These are phyloP conservation scores for Ranitomeya imitator DNA, from an alignment of 2,113 vertebrate genomes.

Conservation along the genomic window DNA sequence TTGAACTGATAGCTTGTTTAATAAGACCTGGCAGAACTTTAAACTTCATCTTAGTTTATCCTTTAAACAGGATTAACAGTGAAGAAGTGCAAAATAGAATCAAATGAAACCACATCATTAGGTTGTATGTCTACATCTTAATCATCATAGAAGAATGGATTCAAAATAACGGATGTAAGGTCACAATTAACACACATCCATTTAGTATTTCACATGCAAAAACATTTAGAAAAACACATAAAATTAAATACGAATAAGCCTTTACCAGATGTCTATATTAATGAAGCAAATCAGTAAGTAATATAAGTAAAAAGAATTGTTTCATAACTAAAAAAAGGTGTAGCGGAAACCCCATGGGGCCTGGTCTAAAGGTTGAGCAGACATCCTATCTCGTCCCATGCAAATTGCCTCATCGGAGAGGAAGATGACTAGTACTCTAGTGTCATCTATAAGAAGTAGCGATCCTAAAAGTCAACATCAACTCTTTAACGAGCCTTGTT, in stretches of 20 bases:
- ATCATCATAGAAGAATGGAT: neutral
- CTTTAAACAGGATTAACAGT: neutral
- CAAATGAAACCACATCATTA: neutral
- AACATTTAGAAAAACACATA: neutral
- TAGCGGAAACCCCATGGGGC: neutral
- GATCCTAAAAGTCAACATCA: too few species aligned
- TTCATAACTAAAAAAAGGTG: neutral
- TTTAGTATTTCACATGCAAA: slow-evolving; percentile 9
- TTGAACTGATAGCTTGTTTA: neutral
- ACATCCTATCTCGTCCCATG: too few species aligned
- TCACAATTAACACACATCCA: neutral
- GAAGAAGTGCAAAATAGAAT: neutral
- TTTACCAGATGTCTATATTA: neutral
- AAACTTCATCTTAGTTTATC: neutral
- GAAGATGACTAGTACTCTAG: too few species aligned
- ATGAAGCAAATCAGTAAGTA: neutral
- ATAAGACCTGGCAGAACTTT: neutral
- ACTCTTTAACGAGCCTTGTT: too few species aligned
- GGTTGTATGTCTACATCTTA: neutral
- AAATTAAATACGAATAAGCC: neutral
- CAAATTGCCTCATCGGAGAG: too few species aligned
- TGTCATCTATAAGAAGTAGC: too few species aligned
- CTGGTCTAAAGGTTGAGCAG: neutral
- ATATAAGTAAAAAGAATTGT: neutral
- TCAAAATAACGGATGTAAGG: too few species aligned